Conservation (phyloP, 2,113 vertebrate species). For the Tamias sibiricus region DNA sequence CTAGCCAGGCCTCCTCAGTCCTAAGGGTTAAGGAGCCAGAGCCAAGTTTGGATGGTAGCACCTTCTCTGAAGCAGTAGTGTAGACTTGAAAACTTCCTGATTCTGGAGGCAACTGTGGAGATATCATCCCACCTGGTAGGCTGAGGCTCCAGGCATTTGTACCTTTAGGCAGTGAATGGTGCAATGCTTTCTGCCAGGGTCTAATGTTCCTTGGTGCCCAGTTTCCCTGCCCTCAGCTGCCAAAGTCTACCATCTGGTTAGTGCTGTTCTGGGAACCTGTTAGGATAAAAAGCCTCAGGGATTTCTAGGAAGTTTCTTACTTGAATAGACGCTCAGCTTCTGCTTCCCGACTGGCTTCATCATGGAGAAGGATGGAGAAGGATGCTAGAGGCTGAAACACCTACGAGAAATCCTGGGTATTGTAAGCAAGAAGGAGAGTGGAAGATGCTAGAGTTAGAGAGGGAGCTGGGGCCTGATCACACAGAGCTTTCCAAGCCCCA, state of each 20-base stretch:
- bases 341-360: neutral
- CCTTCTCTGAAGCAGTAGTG: neutral
- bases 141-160: neutral
- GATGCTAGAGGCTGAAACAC: neutral
- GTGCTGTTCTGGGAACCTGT: neutral
- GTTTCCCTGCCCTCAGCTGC: neutral
- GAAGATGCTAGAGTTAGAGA: neutral
- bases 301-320: neutral
- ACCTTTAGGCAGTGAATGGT: neutral
- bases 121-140: neutral
- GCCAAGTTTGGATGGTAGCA: neutral
- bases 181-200: neutral
- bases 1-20: neutral
- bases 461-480: neutral
- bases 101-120: neutral
- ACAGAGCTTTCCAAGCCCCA: neutral
- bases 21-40: neutral
- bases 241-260: neutral
- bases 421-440: neutral
- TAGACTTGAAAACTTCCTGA: neutral
- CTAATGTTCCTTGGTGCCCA: neutral
- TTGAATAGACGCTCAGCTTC: neutral
- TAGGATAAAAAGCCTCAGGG: neutral
- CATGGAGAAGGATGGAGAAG: neutral
- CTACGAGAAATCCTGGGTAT: neutral